phyloP scores from a whole-genome alignment of 2,888 invertebrate species.

The Carabus problematicus region DNA sequence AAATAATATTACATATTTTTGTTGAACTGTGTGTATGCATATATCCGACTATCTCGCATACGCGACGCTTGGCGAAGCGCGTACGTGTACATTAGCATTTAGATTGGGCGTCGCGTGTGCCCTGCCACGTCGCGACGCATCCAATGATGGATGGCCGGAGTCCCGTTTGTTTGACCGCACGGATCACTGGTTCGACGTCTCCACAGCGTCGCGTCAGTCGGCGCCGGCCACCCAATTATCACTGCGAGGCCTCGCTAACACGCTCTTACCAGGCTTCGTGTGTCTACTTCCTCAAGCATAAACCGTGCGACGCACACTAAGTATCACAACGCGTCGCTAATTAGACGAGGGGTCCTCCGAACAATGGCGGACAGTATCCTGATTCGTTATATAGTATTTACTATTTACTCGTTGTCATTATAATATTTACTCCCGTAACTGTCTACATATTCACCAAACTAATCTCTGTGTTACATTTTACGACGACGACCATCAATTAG shows the following conservation, averaged over 20 bases:
- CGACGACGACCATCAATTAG: too few species aligned
- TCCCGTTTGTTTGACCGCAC: conserved; percentile 15
- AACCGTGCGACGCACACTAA: neutral
- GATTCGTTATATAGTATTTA: neutral
- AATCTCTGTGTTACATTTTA: too few species aligned
- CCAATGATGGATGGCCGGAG: neutral
- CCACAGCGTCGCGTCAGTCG: conserved; percentile 5
- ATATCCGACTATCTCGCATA: too few species aligned
- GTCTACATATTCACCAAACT: too few species aligned
- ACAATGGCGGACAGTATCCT: too few species aligned
- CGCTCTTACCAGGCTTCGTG: neutral
- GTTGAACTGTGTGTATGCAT: too few species aligned
- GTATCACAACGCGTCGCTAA: neutral
- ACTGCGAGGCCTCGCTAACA: neutral
- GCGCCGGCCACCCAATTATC: conserved; percentile 13
- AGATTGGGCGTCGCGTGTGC: conserved; percentile 19
- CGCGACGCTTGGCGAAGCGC: too few species aligned
- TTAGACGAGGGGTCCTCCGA: neutral
- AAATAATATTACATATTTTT: too few species aligned
- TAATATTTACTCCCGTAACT: too few species aligned
- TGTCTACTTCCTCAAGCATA: neutral
- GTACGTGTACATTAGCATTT: conserved; percentile 18
- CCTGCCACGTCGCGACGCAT: neutral
- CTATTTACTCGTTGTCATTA: neutral
- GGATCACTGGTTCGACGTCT: conserved; percentile 19